phyloP scores from a whole-genome alignment of 2,888 invertebrate genomes.

The Drepanosiphum platanoidis region DNA sequence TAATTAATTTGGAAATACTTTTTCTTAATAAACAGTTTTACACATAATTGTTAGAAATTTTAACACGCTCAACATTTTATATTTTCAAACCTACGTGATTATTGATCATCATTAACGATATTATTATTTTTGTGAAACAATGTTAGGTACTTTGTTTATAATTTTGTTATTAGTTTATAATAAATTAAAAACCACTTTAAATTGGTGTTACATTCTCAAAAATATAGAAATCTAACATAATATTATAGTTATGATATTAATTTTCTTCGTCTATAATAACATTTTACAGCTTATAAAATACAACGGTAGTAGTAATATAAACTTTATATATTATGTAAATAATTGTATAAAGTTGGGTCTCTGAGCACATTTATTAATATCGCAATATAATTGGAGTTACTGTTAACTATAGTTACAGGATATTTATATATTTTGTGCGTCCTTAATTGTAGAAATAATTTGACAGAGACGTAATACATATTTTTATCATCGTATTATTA shows the following conservation, averaged over 20 bases:
- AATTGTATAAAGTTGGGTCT: too few relatives aligned
- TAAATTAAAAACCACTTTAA: slow-evolving; percentile 47
- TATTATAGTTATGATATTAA: not conserved
- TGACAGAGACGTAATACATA: too few relatives aligned
- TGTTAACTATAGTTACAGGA: too few relatives aligned
- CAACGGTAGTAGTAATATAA: too few relatives aligned
- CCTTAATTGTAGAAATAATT: too few relatives aligned
- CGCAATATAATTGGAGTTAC: too few relatives aligned
- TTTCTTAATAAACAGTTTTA: slow-evolving; percentile 1
- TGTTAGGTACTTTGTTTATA: slow-evolving; percentile 5
- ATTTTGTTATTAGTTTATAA: slow-evolving; percentile 26
- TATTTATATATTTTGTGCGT: too few relatives aligned
- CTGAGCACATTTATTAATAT: too few relatives aligned
- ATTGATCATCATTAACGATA: slow-evolving; percentile 20
- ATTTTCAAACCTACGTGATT: not conserved
- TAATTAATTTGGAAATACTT: not conserved
- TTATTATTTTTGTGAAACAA: slow-evolving; percentile 24
- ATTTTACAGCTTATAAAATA: not conserved
- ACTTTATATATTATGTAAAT: too few relatives aligned
- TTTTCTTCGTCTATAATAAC: slow-evolving; percentile 8
- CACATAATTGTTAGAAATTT: slow-evolving; percentile 31
- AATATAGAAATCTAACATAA: not conserved
- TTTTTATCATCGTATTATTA: too few relatives aligned
- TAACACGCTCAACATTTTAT: not conserved
- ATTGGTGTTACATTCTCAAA: slow-evolving; percentile 13